Percentiles rank a stretch among this genome's conserved stretches.
These are phyloP conservation scores for Patiria pectinifera DNA, from an alignment of 53 echinoderm and acorn worm genomes.

Conservation along the genomic window DNA sequence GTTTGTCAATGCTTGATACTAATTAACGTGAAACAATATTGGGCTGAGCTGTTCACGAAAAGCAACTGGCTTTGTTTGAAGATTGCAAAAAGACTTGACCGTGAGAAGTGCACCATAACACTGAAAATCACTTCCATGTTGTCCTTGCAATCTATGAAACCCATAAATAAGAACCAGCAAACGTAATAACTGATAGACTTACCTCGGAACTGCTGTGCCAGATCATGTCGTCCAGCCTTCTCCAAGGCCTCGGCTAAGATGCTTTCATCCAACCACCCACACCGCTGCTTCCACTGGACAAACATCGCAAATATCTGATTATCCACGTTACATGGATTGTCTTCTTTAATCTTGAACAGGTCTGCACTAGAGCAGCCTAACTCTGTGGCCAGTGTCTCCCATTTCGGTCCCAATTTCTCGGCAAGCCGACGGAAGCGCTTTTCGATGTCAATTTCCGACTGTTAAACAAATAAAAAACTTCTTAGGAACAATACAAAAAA, in stretches of 20 bases:
- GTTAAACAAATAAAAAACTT: not conserved
- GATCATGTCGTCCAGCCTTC: not conserved
- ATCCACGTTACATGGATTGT: not conserved
- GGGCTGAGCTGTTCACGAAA: no score
- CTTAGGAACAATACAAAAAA: no score
- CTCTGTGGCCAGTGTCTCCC: conserved; percentile 40
- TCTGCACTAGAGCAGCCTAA: not conserved
- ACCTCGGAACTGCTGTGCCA: not conserved
- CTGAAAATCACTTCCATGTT: no score
- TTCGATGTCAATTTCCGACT: not conserved
- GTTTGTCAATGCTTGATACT: no score
- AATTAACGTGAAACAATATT: no score
- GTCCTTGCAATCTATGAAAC: no score
- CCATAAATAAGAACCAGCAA: no score
- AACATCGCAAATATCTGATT: conserved; percentile 41
- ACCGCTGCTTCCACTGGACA: conserved; percentile 20
- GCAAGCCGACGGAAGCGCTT: not conserved
- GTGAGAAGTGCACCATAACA: no score
- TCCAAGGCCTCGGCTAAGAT: not conserved
- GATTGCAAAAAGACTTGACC: no score
- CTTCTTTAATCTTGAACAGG: not conserved
- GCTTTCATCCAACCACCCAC: not conserved
- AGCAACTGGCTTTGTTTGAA: no score
- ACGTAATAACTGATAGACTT: no score
- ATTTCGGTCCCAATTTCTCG: conserved; percentile 3